Base-by-base conservation (phyloP, 2,888 invertebrate genomes). In the Carpatolechia fugitivella region DNA sequence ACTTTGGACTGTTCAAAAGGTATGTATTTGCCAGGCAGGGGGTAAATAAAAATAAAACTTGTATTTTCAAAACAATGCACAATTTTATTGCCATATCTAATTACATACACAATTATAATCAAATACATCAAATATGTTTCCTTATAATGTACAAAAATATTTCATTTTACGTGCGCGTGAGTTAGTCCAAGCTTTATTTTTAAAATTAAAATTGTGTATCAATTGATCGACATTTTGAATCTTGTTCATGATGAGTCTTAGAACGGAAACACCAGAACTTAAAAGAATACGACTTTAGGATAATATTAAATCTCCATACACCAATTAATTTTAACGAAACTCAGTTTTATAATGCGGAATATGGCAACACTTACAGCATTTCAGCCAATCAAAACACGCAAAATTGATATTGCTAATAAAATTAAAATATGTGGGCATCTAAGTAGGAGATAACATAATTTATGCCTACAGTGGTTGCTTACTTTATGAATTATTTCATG, bases 101-200 rank as follows among this genome's bases (percentile, higher is more conserved):
- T 82, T 79, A 80, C 78, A 85, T 89, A 88, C 88, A 89, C 86
- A 89, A 87, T 86, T 83, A 78, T 83, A 87, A 83, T 85, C 72
- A 41, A 73, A 72, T 77, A 81, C 68, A 75, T 74, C 72, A 70
- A 73, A 76, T 6, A 69, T 76, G 63, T 65, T 65, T 55, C 56
- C 60, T 63, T 62, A 64, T 63, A 62, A 51, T 30, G 48, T 58
- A 57, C 30, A 35, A 52, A 48, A 29, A 52, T 29, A 54, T 5
- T 33, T 35, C 35, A 18, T n/a, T 50, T 38, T 57, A 18, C 16
- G 30, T 31, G 30, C 41, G 44, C 47, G 54, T 41, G 36, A 56
- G 58, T 59, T 58, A 72, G 67, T 72, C 59, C 58, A 68, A 67
- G 58, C 56, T 58, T 46, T 53, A 62, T 55, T 52, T 41, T 20